Evolutionary conservation across 1,140 invertebrate genomes (phyloP).

Genomic region (Brachionus rubens): DNA sequence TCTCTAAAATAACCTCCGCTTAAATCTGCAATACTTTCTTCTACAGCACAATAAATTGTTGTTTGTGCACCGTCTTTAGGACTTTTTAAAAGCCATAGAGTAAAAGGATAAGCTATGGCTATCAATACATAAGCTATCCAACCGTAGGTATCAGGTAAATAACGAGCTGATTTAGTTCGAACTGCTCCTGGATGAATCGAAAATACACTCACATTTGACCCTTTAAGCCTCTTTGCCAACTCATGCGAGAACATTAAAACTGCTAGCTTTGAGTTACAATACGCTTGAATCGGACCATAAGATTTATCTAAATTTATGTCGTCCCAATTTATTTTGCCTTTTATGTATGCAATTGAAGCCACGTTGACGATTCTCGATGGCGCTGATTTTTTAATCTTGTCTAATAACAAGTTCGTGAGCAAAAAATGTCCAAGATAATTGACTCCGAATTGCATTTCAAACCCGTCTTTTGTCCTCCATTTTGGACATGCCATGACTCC

Average conservation of each 20-base stretch:
- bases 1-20: constrained; percentile 49
- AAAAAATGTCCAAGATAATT: too few relatives aligned
- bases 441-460: too few relatives aligned
- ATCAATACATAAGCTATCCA: neutral
- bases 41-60: constrained; percentile 72
- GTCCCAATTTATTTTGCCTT: too few relatives aligned
- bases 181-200: constrained; percentile 62
- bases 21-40: constrained; percentile 67
- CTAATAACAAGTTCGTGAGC: too few relatives aligned
- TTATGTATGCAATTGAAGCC: too few relatives aligned
- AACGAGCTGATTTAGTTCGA: neutral
- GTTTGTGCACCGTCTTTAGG: constrained; percentile 70
- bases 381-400: too few relatives aligned
- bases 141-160: neutral
- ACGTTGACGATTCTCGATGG: too few relatives aligned
- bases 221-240: constrained; percentile 48
- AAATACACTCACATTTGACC: constrained; percentile 35
- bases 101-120: neutral
- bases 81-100: neutral
- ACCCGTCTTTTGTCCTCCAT: too few relatives aligned
- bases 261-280: constrained; percentile 50
- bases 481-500: too few relatives aligned
- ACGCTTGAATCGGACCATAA: too few relatives aligned
- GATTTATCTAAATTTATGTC: too few relatives aligned
- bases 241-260: constrained; percentile 51